Conservation (phyloP, 2,797 vertebrate genomes). For the Leuciscus waleckii region DNA sequence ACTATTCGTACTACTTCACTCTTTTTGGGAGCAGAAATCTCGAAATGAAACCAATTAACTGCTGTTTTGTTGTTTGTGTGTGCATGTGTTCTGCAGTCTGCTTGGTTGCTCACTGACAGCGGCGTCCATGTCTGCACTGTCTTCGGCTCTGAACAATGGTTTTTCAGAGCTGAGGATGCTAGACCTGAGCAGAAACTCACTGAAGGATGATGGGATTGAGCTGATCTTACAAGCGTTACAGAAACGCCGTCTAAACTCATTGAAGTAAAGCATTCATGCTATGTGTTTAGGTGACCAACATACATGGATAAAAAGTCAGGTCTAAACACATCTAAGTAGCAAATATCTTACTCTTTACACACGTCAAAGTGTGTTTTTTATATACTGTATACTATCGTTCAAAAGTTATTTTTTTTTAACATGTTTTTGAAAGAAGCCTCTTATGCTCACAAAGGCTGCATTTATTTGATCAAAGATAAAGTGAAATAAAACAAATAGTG, state of each 20-base stretch:
- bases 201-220: constrained; percentile 74
- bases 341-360: background rate
- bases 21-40: background rate
- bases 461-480: background rate
- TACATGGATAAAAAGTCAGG: background rate
- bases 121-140: constrained; percentile 76
- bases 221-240: constrained; percentile 75
- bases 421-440: background rate
- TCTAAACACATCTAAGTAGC: background rate
- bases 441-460: background rate
- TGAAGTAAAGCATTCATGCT: constrained; percentile 63
- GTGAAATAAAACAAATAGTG: no score
- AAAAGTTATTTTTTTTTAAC: background rate
- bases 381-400: background rate
- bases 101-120: constrained; percentile 74
- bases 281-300: background rate
- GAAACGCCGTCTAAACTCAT: constrained; percentile 73
- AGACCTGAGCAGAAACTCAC: constrained; percentile 72
- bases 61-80: background rate
- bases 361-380: background rate
- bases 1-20: background rate
- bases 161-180: constrained; percentile 75
- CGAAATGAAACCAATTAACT: background rate
- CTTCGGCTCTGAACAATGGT: constrained; percentile 72
- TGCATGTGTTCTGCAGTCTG: constrained; percentile 72